Evolutionary conservation across 2,888 invertebrate species (phyloP).

Genomic region (Dynastes tityus): DNA sequence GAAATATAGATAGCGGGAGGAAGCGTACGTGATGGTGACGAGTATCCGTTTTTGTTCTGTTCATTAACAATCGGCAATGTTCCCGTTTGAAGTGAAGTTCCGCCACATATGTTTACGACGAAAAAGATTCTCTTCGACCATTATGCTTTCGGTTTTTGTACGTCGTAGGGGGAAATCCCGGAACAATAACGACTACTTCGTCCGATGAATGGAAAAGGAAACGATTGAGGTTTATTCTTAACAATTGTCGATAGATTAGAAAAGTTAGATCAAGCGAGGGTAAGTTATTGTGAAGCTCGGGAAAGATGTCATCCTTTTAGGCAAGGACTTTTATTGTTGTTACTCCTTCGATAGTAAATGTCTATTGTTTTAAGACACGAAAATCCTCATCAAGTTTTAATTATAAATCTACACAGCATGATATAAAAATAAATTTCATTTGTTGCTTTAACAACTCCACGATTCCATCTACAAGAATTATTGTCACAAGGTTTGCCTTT

Average conservation of each 20-base stretch:
- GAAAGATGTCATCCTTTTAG: no score
- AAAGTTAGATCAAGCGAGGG: conserved; percentile 6
- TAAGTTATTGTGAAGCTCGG: conserved; percentile 9
- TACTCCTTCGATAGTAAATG: no score
- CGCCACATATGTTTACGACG: conserved; percentile 23
- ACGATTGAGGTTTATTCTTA: conserved; percentile 32
- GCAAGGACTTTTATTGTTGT: no score
- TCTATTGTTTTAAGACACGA: no score
- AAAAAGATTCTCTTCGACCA: conserved; percentile 28
- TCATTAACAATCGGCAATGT: conserved; percentile 35
- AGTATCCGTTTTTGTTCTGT: conserved; percentile 45
- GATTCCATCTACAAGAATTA: no score
- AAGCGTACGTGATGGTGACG: conserved; percentile 23
- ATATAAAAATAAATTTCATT: no score
- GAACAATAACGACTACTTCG: conserved; percentile 24
- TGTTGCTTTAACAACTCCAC: no score
- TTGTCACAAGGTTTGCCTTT: no score
- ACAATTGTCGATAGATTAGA: conserved; percentile 17
- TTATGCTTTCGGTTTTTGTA: conserved; percentile 9
- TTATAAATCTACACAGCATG: no score
- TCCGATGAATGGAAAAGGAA: conserved; percentile 20
- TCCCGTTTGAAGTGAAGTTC: conserved; percentile 31
- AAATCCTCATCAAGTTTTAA: no score
- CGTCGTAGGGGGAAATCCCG: conserved; percentile 9
- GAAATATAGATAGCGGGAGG: conserved; percentile 2